phyloP scores from a whole-genome alignment of 2,113 vertebrate species.

The Numenius arquata region DNA sequence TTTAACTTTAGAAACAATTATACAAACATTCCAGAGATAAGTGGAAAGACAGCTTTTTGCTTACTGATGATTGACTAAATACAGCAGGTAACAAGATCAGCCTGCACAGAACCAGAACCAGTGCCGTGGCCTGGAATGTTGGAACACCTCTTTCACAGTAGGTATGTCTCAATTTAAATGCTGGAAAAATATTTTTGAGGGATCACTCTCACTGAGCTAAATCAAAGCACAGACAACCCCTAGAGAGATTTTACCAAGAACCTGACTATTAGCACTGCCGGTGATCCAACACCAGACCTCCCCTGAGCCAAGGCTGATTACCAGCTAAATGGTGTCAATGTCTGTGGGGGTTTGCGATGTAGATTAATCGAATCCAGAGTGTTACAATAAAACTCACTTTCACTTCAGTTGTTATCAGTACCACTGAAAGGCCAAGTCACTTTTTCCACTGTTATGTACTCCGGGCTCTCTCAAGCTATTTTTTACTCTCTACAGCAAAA shows the following conservation, averaged over 20 bases:
- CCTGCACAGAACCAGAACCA: not conserved
- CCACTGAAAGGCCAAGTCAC: not conserved
- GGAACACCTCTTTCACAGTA: not conserved
- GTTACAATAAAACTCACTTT: not conserved
- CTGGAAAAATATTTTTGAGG: not conserved
- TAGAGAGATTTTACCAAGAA: not conserved
- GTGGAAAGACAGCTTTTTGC: not conserved
- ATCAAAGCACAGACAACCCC: not conserved
- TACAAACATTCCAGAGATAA: not conserved
- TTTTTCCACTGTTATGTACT: not conserved
- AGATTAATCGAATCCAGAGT: not conserved
- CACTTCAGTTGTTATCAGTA: not conserved
- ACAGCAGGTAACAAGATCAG: not conserved
- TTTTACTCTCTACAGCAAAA: not conserved
- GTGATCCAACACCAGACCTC: not conserved
- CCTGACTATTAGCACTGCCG: not conserved
- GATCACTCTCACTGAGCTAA: not conserved
- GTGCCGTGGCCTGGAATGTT: accelerated
- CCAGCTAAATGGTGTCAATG: not conserved
- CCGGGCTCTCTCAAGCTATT: not conserved
- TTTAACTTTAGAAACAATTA: not conserved
- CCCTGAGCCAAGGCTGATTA: not conserved
- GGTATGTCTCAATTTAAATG: not conserved
- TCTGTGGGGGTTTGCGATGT: not conserved
- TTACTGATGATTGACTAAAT: not conserved